phyloP scores from a whole-genome alignment of 2,888 invertebrate species.

The Habroteleia sp. region DNA sequence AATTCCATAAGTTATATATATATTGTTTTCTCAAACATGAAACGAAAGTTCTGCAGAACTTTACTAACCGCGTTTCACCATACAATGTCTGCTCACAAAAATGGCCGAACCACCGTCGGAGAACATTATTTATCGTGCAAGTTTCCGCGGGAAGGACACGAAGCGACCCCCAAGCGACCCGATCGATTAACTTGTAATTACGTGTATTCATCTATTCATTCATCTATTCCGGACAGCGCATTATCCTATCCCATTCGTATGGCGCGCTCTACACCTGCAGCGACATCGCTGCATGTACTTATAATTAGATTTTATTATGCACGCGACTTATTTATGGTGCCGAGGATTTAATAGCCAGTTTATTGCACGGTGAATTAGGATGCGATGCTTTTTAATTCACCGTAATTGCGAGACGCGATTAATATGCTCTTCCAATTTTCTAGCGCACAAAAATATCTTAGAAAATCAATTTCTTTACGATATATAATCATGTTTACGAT shows the following conservation, averaged over 20 bases:
- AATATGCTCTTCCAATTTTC: constrained; percentile 2
- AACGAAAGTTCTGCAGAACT: no score
- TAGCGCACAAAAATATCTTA: no score
- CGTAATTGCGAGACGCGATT: constrained; percentile 38
- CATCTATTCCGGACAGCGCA: constrained; percentile 33
- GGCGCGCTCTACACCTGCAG: constrained; percentile 36
- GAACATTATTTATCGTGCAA: constrained; percentile 7
- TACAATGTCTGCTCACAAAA: no score
- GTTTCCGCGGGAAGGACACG: constrained; percentile 18
- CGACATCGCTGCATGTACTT: constrained; percentile 38
- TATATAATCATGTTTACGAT: no score
- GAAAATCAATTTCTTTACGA: no score
- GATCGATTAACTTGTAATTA: constrained; percentile 71
- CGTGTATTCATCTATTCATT: constrained; percentile 63
- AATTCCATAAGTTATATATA: no score
- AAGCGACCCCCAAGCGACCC: constrained; percentile 69
- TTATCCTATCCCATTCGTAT: constrained; percentile 34
- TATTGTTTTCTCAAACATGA: no score
- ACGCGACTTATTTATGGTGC: constrained; percentile 51
- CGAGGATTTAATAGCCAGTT: constrained; percentile 39
- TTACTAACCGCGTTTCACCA: no score
- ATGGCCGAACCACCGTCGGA: neutral
- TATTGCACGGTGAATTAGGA: constrained; percentile 43
- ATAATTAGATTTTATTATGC: constrained; percentile 52
- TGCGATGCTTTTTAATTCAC: constrained; percentile 31